Base-by-base conservation (phyloP, 2,888 invertebrate species). In the Herminia tarsipennalis region DNA sequence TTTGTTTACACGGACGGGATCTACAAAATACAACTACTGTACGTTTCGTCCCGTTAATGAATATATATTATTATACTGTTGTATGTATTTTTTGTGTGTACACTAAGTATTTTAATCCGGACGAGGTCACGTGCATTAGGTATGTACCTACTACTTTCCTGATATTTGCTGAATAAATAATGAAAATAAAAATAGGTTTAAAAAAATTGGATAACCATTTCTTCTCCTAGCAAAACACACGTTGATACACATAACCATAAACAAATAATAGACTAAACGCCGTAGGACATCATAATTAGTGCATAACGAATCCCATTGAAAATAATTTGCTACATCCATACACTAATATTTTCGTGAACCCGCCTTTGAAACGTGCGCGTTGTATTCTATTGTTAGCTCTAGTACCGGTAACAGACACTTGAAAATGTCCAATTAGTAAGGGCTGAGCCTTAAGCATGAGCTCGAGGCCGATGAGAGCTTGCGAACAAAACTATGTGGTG, bases 401-500 rank as follows among this genome's bases (percentile, higher is more conserved):
- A 73, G 66, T 68, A 63, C 66, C 63, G 65, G 62, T 64, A 63
- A 68, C 58, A 72, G 70, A 56, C 68, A 76, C 80, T 80, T 65
- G 70, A 84, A 79, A 80, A 76, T 59, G 71, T 80, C 81, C 83
- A 84, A 86, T 85, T 86, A 86, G 77, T 59, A 70, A 63, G 68
- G 58, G 56, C 78, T 79, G 69, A 44, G 78, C 83, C 86, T 86
- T 87, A 83, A 86, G 73, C 68, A 68, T 61, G 59, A 71, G 80
- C 81, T 80, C 65, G 74, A 80, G 76, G 74, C 77, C 78, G 81
- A 74, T 73, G 80, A 80, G 82, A 80, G 85, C 75, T 81, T 78
- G 84, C 76, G 86, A 85, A 86, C 86, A 85, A 84, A 86, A 85
- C 86, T 86, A 82, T 83, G 85, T 75, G 85, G 86, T 76, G 81